Base-by-base conservation (phyloP, 2,888 invertebrate genomes). In the Tachina fera region DNA sequence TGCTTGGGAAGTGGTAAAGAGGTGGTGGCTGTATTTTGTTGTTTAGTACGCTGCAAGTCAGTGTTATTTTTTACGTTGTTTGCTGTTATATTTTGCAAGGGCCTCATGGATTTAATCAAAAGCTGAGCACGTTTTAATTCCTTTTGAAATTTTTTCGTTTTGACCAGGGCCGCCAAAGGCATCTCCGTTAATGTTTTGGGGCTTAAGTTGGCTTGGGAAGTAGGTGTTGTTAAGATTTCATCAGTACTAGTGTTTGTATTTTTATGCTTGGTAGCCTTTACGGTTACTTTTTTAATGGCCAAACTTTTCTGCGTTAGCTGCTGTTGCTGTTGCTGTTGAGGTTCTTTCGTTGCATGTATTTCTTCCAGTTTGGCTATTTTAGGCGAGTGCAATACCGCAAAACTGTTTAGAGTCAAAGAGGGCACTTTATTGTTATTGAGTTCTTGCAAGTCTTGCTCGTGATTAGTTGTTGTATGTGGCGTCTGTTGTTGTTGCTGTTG, bases 81-180 rank as follows among this genome's bases (percentile, higher is more conserved):
- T 22, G 58, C n/a, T 75, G 22, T 51, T 51, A 45, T 14, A 60
- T 68, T 78, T 68, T 76, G 72, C 19, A 68, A 49, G 56, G 87
- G 88, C 84, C 90, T 75, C 60, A 88, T 86, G 41, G 89, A 88
- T 89, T 91, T 91, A 71, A 91, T 89, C 88, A 91, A 88, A 88
- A 92, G 89, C 88, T 91, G 92, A 83, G 92, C 92, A 84, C 90
- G 90, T 88, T 91, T 90, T 85, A 91, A 89, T 88, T 91, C 87
- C 86, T 91, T 90, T 88, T 90, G 88, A 86, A 89, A 90, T 87
- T 90, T 89, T 84, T 89, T 89, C 56, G 89, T 87, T 78, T 89
- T 79, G 1, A 63, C 47, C 14, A 77, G 31, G 22, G 65, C 72
- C 10, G 76, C 81, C 61, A 85, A 19, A 65, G 84, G 60, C 68